phyloP scores from a whole-genome alignment of 2,888 invertebrate genomes.

The Nasonia oneida region DNA sequence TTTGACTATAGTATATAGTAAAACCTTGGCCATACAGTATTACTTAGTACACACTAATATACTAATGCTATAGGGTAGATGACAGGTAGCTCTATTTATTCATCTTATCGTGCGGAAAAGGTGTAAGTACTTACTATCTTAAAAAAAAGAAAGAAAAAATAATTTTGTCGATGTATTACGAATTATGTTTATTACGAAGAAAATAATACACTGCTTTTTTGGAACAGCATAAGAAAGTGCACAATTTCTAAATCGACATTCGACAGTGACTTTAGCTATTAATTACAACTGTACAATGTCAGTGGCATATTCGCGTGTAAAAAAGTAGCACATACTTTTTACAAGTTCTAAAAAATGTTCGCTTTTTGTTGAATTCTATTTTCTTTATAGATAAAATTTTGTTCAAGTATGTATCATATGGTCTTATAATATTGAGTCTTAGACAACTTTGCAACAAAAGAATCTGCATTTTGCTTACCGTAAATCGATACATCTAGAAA shows the following conservation, averaged over 20 bases:
- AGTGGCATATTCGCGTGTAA: slow-evolving; percentile 66
- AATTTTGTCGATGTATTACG: slow-evolving; percentile 64
- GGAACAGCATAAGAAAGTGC: slow-evolving; percentile 75
- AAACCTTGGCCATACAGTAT: too few relatives aligned
- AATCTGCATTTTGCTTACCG: background rate
- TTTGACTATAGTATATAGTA: too few relatives aligned
- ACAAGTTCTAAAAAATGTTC: slow-evolving; percentile 56
- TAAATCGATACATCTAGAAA: background rate
- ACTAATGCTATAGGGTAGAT: too few relatives aligned
- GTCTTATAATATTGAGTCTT: background rate
- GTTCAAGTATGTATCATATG: background rate
- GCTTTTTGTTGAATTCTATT: slow-evolving; percentile 9
- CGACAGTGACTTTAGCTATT: slow-evolving; percentile 68
- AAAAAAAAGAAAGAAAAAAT: slow-evolving; percentile 6
- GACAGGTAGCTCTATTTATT: too few relatives aligned
- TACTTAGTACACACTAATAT: too few relatives aligned
- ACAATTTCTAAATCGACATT: slow-evolving; percentile 68
- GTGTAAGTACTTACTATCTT: too few relatives aligned
- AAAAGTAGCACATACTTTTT: slow-evolving; percentile 72
- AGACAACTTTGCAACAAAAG: background rate
- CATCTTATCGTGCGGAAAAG: too few relatives aligned
- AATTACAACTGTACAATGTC: slow-evolving; percentile 75
- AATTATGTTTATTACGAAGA: slow-evolving; percentile 72
- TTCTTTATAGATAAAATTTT: slow-evolving; percentile 6
- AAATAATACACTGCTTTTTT: slow-evolving; percentile 75